Conservation (phyloP, 1,140 invertebrate genomes). For the Sitophilus oryzae region DNA sequence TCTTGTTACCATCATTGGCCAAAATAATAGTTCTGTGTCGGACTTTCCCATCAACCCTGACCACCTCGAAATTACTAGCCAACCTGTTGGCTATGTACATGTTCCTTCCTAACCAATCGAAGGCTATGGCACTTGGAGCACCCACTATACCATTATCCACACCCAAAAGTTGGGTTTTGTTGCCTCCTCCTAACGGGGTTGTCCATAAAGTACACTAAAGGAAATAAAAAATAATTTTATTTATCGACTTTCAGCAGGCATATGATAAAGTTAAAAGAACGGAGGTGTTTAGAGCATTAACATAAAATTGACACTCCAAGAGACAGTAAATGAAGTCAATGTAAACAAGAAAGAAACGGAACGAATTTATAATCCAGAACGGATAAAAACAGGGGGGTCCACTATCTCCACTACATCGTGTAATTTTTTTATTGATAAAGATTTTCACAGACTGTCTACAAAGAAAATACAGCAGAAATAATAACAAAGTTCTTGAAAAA, state of each 20-base stretch:
- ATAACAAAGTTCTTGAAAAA: too few relatives aligned
- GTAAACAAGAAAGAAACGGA: too few relatives aligned
- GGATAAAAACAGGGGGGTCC: too few relatives aligned
- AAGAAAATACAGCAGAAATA: too few relatives aligned
- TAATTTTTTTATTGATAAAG: too few relatives aligned
- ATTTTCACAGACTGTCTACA: too few relatives aligned
- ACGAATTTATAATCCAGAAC: slow-evolving; percentile 3
- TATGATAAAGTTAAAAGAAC: too few relatives aligned
- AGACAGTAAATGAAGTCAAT: too few relatives aligned
- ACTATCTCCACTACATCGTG: too few relatives aligned
- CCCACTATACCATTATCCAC: slow-evolving; percentile 79
- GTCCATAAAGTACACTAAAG: slow-evolving; percentile 78
- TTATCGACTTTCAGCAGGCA: too few relatives aligned
- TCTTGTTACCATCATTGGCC: slow-evolving; percentile 81
- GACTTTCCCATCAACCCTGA: slow-evolving; percentile 78
- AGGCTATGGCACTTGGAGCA: slow-evolving; percentile 83
- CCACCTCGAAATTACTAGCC: slow-evolving; percentile 88
- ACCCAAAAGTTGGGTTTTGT: slow-evolving; percentile 77
- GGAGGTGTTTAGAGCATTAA: too few relatives aligned
- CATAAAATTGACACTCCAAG: too few relatives aligned
- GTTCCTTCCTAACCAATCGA: slow-evolving; percentile 95
- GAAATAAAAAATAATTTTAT: slow-evolving; percentile 14
- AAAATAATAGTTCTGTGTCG: slow-evolving; percentile 83
- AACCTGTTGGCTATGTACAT: slow-evolving; percentile 88
- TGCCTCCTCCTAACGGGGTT: slow-evolving; percentile 80